Evolutionary conservation across 2,888 invertebrate genomes (phyloP).

Genomic region (Trissonchulus latispiculum): DNA sequence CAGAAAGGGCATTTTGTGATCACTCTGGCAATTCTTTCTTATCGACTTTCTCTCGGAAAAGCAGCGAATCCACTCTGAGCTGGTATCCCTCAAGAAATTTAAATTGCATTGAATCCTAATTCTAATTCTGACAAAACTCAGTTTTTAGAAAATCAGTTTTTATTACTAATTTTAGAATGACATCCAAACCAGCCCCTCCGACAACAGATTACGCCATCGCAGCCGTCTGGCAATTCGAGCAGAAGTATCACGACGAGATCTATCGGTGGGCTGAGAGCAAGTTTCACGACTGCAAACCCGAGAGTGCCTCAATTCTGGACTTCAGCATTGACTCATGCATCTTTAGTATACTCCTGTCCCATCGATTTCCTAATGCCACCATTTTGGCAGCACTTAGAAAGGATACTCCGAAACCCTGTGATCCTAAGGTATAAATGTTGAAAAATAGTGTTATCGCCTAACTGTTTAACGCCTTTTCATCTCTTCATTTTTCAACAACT

Average conservation of each 20-base stretch:
- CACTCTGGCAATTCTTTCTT: too few relatives aligned
- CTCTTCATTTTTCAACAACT: too few relatives aligned
- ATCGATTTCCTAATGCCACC: neutral
- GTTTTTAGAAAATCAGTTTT: too few relatives aligned
- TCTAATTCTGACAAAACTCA: too few relatives aligned
- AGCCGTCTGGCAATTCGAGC: neutral
- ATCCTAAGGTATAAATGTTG: neutral
- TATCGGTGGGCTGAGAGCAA: neutral
- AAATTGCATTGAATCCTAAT: too few relatives aligned
- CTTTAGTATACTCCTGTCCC: neutral
- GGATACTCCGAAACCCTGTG: neutral
- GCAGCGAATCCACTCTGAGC: too few relatives aligned
- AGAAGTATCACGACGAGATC: conserved; percentile 1
- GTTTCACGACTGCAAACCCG: neutral
- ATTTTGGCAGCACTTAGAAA: neutral
- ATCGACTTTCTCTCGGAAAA: too few relatives aligned
- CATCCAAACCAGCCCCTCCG: neutral
- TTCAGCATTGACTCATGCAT: neutral
- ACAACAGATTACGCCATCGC: neutral
- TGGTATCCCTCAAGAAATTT: too few relatives aligned
- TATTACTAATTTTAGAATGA: neutral
- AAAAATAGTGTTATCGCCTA: too few relatives aligned
- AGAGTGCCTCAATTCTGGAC: conserved; percentile 1
- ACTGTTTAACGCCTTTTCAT: too few relatives aligned
- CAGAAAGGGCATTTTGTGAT: too few relatives aligned